Evolutionary conservation across 37 sponge, comb jelly and placozoan species (phyloP), one percentile per base, ranked within the genome.

Genomic region (Corticium candelabrum): DNA sequence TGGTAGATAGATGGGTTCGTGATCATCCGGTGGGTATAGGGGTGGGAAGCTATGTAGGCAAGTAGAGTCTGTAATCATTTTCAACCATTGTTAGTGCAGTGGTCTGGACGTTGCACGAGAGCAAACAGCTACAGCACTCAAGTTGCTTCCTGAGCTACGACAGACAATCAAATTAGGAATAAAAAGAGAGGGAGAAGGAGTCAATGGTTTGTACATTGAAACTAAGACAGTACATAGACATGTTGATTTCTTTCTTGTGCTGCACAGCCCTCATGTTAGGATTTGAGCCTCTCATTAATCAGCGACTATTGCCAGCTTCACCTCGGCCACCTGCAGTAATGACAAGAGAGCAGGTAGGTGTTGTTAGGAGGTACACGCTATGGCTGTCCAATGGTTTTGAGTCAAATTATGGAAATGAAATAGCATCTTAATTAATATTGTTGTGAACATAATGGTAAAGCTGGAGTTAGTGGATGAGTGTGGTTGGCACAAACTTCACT

Each of bases 231-330:
- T 43, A 43, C 11, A 11, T 43, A 43, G 56, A 5, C 11, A 43
- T 11, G 5, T 21, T 5, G 5, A 21, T 43, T 21, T 43, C 11
- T 43, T 43, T 11, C 11, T 11, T 11, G 56, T 43, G 56, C 11
- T 43, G 56, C 11, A 21, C 36, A 70, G 73, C 36, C 7, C 5
- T 70, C 5, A 35, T 34, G 33, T 32, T 70, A 5, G 73, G 73
- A 4, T 70, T 70, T 70, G 73, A 70, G 5, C 35, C 36, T 30
- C 31, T 70, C 5, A 4, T 34, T 15, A 70, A 70, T 34, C 5
- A 70, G 5, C 73, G 73, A 15, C 73, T 70, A 30, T 32, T 70
- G 5, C 73, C 73, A 4, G 31, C 73, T 4, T 70, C 73, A 32
- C 31, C 73, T 4, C 33, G 73, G 21, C 31, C 33, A 5, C 73